Conservation (phyloP, 2,113 vertebrate genomes). For the Budorcas taxicolor region DNA sequence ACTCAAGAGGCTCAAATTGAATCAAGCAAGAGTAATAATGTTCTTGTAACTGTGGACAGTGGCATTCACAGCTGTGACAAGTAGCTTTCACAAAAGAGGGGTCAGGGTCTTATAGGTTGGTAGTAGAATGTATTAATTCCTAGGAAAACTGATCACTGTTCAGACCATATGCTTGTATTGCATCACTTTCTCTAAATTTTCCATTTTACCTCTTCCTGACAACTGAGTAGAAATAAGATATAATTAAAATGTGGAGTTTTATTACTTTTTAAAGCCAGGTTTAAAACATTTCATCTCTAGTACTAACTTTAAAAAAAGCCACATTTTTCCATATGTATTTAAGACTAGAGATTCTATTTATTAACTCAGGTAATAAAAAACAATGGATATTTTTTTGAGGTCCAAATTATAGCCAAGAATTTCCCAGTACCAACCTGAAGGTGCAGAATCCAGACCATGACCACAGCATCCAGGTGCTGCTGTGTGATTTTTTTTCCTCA, state of each 20-base stretch:
- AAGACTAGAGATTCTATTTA: neutral
- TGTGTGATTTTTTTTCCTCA: neutral
- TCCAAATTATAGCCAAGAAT: neutral
- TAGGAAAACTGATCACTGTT: neutral
- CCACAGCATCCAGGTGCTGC: neutral
- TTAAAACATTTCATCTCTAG: constrained; percentile 46
- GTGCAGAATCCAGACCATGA: neutral
- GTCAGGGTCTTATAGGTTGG: neutral
- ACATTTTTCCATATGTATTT: neutral
- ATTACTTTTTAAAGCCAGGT: constrained; percentile 27
- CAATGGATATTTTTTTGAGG: neutral
- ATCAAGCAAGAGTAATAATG: constrained; percentile 10
- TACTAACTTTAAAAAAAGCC: constrained; percentile 31
- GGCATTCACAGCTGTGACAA: neutral
- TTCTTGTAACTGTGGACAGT: neutral
- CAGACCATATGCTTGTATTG: neutral
- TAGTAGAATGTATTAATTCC: neutral
- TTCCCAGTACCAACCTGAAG: neutral
- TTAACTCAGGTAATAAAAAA: neutral
- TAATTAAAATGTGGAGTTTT: constrained; percentile 42
- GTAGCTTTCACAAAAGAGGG: constrained; percentile 17
- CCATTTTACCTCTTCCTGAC: constrained; percentile 1
- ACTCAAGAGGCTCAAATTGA: neutral
- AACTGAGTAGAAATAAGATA: neutral
- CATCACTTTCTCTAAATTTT: neutral